Evolutionary conservation across 1,140 invertebrate genomes (phyloP).

Genomic region (Hycleus cichorii): DNA sequence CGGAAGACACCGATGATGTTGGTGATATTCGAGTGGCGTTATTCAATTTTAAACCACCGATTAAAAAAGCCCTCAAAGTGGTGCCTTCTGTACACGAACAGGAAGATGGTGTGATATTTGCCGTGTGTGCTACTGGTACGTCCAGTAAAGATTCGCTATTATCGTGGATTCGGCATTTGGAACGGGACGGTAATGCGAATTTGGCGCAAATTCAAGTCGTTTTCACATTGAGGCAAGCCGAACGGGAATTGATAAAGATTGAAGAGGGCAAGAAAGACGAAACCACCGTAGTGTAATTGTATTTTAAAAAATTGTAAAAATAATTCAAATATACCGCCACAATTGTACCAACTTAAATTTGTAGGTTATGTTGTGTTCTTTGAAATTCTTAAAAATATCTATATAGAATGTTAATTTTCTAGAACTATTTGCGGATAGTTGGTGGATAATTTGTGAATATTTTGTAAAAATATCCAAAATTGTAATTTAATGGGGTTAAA

Average conservation of each 20-base stretch:
- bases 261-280: no score
- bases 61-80: conserved; percentile 40
- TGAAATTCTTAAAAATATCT: no score
- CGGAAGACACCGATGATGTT: conserved; percentile 59
- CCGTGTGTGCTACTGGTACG: conserved; percentile 62
- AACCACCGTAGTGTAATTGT: no score
- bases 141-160: conserved; percentile 82
- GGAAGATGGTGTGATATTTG: conserved; percentile 83
- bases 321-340: no score
- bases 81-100: conserved; percentile 80
- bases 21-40: conserved; percentile 55
- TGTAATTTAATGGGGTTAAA: no score
- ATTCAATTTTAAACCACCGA: conserved; percentile 45
- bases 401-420: no score
- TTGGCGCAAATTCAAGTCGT: conserved; percentile 70
- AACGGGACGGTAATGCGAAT: conserved; percentile 65
- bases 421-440: no score
- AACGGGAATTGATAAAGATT: conserved; percentile 20
- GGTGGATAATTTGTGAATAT: no score
- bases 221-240: conserved; percentile 52
- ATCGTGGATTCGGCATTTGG: conserved; percentile 85
- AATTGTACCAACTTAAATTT: no score
- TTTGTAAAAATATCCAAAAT: no score
- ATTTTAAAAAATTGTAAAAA: no score
- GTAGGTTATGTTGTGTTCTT: no score